Percentiles rank a stretch among this genome's conserved stretches.
Conservation (phyloP, 2,888 invertebrate species). For the Aelia acuminata region DNA sequence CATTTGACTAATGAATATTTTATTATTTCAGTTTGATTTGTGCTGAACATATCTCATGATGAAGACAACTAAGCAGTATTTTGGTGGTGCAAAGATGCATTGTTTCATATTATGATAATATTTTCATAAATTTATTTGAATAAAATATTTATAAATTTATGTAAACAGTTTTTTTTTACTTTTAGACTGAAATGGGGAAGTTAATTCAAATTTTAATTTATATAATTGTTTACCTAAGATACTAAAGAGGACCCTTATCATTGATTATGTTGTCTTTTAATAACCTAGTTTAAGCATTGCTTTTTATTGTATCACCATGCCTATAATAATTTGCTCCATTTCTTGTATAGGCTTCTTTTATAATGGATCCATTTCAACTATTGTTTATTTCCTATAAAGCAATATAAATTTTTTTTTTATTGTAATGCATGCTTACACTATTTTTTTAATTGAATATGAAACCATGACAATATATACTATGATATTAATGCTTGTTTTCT, state of each 20-base stretch:
- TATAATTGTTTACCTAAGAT: background rate
- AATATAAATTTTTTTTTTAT: background rate
- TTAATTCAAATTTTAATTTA: background rate
- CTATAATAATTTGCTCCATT: background rate
- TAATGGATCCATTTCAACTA: background rate
- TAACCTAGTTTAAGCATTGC: background rate
- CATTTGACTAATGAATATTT: background rate
- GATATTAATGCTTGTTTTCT: background rate
- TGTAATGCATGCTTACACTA: background rate
- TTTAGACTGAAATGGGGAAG: conserved; percentile 31
- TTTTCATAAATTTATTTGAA: conserved; percentile 48
- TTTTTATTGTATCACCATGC: background rate
- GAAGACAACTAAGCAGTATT: background rate
- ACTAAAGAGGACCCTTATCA: background rate
- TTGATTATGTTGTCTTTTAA: background rate
- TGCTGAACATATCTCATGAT: conserved; percentile 9
- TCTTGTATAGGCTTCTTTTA: background rate
- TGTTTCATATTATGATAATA: conserved; percentile 15
- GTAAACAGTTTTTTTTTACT: background rate
- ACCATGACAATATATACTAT: background rate
- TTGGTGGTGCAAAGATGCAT: background rate
- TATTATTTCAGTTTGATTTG: background rate
- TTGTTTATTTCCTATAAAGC: background rate
- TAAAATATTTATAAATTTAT: conserved; percentile 41
- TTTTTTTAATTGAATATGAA: background rate